Conservation (phyloP, 2,113 vertebrate species). For the Protomyctophum bolini region DNA sequence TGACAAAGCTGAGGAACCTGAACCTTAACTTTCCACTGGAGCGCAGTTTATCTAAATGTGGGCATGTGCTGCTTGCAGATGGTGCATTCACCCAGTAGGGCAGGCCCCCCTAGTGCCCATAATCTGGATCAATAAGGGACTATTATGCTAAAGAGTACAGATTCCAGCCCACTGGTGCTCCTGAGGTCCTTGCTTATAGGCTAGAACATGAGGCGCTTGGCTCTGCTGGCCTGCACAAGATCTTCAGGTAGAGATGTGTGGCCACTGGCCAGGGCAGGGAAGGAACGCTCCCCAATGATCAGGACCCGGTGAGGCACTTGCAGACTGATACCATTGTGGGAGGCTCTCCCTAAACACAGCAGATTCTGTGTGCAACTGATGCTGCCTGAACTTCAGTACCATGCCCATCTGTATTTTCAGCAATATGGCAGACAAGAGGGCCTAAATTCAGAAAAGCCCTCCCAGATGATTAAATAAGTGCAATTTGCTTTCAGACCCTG, state of each 20-base stretch:
- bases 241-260: constrained; percentile 28
- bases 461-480: too few relatives aligned
- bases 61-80: too few relatives aligned
- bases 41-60: too few relatives aligned
- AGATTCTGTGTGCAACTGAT: constrained; percentile 53
- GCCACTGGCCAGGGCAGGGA: constrained; percentile 8
- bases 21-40: too few relatives aligned
- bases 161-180: constrained; percentile 37
- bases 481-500: too few relatives aligned
- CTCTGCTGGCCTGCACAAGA: constrained; percentile 24
- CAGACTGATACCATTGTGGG: constrained; percentile 46
- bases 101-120: too few relatives aligned
- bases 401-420: constrained; percentile 50
- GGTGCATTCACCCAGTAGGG: too few relatives aligned
- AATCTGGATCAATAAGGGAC: too few relatives aligned
- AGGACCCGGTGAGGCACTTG: constrained; percentile 42
- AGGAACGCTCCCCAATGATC: constrained; percentile 31
- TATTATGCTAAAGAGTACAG: too few relatives aligned
- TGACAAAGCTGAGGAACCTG: too few relatives aligned
- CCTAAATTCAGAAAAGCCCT: not conserved
- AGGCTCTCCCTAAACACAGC: constrained; percentile 3
- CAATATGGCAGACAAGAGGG: constrained; percentile 52
- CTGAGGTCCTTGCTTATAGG: constrained; percentile 33
- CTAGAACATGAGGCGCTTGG: constrained; percentile 7
- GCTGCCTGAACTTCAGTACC: constrained; percentile 56